Percentiles rank a stretch among this genome's conserved stretches.
Evolutionary conservation across 2,888 invertebrate species (phyloP).

Genomic region (Meloe dianella): DNA sequence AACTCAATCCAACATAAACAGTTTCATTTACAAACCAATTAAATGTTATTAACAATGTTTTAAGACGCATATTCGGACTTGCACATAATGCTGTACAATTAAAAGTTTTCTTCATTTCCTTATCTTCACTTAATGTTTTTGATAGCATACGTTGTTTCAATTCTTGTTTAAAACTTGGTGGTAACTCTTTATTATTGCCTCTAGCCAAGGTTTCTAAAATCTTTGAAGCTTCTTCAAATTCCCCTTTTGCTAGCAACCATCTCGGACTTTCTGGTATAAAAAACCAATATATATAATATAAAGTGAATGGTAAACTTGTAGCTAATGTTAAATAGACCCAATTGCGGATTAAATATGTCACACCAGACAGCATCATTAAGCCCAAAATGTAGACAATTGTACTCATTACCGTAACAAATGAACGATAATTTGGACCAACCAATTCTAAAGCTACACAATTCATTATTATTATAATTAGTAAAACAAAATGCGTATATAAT

Average conservation of each 20-base stretch:
- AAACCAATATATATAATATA: constrained; percentile 85
- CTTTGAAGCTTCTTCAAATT: constrained; percentile 79
- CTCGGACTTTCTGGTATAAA: constrained; percentile 90
- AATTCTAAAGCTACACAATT: constrained; percentile 79
- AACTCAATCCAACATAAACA: constrained; percentile 90
- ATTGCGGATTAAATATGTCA: constrained; percentile 84
- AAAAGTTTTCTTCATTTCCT: constrained; percentile 60
- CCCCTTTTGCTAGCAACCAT: constrained; percentile 82
- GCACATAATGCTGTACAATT: constrained; percentile 73
- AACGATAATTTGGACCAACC: constrained; percentile 89
- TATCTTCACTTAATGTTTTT: constrained; percentile 63
- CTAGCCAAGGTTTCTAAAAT: constrained; percentile 79
- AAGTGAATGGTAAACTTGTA: constrained; percentile 83
- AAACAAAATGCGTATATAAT: constrained; percentile 41
- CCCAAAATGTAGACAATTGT: constrained; percentile 90
- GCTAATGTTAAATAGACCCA: constrained; percentile 83
- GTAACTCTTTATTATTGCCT: constrained; percentile 78
- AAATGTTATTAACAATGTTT: constrained; percentile 82
- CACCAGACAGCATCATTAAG: constrained; percentile 78
- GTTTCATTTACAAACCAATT: constrained; percentile 94
- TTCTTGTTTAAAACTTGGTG: constrained; percentile 73
- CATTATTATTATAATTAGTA: neutral
- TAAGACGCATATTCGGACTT: constrained; percentile 88
- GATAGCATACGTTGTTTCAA: constrained; percentile 75
- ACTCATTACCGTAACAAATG: constrained; percentile 91